Base-by-base conservation (phyloP, 2,888 invertebrate species). In the Aphrophora alni region DNA sequence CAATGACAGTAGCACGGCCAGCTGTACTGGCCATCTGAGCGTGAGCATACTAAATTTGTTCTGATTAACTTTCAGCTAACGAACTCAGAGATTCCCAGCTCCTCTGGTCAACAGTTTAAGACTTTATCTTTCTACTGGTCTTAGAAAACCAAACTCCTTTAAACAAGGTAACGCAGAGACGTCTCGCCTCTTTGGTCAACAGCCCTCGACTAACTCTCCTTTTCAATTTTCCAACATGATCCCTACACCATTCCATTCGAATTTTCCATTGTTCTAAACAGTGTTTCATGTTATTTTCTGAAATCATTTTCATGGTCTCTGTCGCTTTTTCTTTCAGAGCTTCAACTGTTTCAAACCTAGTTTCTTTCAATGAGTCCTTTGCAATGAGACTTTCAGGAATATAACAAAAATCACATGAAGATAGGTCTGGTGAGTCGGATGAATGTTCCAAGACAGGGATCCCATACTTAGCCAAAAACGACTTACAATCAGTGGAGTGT, bases 391-490 rank as follows among this genome's bases (percentile, higher is more conserved):
- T 80, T 81, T 82, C 71, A 75, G 83, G 72, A 82, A 83, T 74
- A 83, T 82, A 84, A 81, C n/a, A 84, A 38, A 83, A 83, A 14
- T 83, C 80, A 38, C 82, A 83, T n/a, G 80, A 80, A 17, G 68
- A 21, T 10, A 75, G 71, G 59, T 84, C 85, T 38, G 84, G 84
- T 25, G 83, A 85, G 74, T 85, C 85, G 14, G 83, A 82, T 21
- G 4, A 21, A 21, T 59, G 21, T 25, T 83, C 82, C 33, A 86
- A 59, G 74, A 83, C 80, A 38, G 84, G 74, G 38, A 84, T 84
- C 81, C 81, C 81, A 33, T 84, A 82, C 69, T 82, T 81, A 26
- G 84, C 83, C 73, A 84, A 81, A 82, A 83, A 86, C 74, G 80
- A 76, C 27, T 83, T 81, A 85, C 83, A 78, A 79, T 68, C 27